phyloP scores from a whole-genome alignment of 2,113 vertebrate genomes.

The Thinocorus orbignyianus region DNA sequence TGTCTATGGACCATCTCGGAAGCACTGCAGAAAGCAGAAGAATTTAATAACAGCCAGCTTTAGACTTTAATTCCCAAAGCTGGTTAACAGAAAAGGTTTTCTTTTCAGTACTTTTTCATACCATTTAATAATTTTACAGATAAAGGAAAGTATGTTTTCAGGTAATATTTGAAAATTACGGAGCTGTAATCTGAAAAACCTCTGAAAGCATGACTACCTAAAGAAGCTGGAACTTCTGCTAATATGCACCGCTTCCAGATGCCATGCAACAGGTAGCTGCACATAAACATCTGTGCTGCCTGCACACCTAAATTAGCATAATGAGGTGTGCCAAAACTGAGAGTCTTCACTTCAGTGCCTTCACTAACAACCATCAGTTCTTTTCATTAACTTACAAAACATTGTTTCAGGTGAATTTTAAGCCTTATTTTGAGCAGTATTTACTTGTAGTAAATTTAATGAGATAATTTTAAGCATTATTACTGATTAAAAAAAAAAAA shows the following conservation, averaged over 20 bases:
- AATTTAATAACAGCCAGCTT: not conserved
- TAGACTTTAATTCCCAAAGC: not conserved
- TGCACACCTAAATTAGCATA: not conserved
- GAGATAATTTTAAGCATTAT: not conserved
- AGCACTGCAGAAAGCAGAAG: not conserved
- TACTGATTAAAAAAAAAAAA: not conserved
- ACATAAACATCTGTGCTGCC: fast-evolving
- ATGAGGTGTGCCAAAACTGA: not conserved
- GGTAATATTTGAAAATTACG: not conserved
- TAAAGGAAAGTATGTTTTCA: not conserved
- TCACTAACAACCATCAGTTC: not conserved
- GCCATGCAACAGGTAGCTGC: not conserved
- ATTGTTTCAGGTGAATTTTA: not conserved
- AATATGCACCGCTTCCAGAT: not conserved
- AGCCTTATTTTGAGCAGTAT: not conserved
- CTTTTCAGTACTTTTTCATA: not conserved
- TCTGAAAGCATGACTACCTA: not conserved
- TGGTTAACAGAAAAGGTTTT: not conserved
- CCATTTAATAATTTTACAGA: not conserved
- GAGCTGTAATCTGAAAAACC: not conserved
- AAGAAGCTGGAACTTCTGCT: not conserved
- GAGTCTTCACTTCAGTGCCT: not conserved
- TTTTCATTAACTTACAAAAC: not conserved
- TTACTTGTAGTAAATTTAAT: not conserved
- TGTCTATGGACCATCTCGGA: not conserved